Base-by-base conservation (phyloP, 2,797 vertebrate genomes). In the Enoplosus armatus region DNA sequence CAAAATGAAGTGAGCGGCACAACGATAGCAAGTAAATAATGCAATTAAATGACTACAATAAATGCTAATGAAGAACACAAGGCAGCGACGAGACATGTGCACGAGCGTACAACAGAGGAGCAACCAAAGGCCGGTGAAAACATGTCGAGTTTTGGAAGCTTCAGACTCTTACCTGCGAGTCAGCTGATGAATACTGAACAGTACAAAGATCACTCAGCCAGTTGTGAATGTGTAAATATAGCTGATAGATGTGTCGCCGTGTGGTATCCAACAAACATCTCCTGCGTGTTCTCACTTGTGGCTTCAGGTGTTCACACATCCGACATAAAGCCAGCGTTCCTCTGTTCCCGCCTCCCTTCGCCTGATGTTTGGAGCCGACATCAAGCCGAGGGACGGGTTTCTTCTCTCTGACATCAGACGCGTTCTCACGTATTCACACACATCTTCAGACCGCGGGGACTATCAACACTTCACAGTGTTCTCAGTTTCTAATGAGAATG, bases 401-500 rank as follows among this genome's bases (percentile, higher is more conserved):
- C 54, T 48, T 47, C 53, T 77, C 55, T 27, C 50, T 7, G 33
- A 62, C 74, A 63, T 66, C 62, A 45, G 39, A 29, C 37, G 0
- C 56, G 0, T 72, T 83, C 70, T 84, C 80, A 74, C 84, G 68
- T 39, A 12, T 68, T 83, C 73, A 66, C 78, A 68, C 82, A 51
- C 73, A 48, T 87, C 84, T 58, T 82, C 75, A 80, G 83, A 56
- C 81, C 55, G 77, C n/a, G 10, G 77, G 47, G 82, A 82, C 73
- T 79, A 82, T 85, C 82, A 58, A 83, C 86, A 81, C 87, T 90
- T 91, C 77, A 86, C 84, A 82, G 22, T 63, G 68, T 88, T 93
- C 88, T 87, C 87, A 47, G 81, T 85, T 87, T 80, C 82, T 89
- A 85, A 89, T 85, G 89, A 89, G 88, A 77, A 87, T 64, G 82